These are phyloP conservation scores for Asbolus verrucosus DNA, from an alignment of 1,140 invertebrate species.

Conservation along the genomic window DNA sequence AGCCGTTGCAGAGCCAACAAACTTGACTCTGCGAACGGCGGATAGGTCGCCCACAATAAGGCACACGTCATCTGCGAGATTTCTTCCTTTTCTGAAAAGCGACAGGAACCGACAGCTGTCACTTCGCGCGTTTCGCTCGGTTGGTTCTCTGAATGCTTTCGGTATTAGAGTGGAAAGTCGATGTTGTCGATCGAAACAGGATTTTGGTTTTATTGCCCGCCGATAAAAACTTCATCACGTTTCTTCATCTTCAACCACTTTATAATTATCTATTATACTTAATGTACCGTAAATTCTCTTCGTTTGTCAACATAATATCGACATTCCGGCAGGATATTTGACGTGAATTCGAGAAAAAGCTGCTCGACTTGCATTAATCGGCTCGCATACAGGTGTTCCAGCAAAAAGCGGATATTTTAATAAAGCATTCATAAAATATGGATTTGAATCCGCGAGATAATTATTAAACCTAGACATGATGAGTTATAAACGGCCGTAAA, in stretches of 20 bases:
- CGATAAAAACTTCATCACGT: slow-evolving; percentile 40
- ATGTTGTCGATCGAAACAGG: slow-evolving; percentile 39
- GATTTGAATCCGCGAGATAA: no score
- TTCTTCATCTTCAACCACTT: slow-evolving; percentile 19
- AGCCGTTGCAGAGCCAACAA: no score
- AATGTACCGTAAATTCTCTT: slow-evolving; percentile 33
- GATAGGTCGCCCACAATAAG: slow-evolving; percentile 29
- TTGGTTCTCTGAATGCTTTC: slow-evolving; percentile 39
- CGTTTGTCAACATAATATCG: neutral
- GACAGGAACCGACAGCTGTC: slow-evolving; percentile 52
- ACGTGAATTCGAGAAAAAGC: no score
- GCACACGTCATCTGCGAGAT: slow-evolving; percentile 37
- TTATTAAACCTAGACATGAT: no score
- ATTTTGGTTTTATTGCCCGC: slow-evolving; percentile 39
- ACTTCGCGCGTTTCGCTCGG: slow-evolving; percentile 47
- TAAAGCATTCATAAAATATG: no score
- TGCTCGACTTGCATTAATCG: no score
- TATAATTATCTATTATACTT: slow-evolving; percentile 24
- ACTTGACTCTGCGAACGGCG: no score
- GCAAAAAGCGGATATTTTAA: no score
- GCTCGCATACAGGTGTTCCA: no score
- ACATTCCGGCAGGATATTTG: neutral
- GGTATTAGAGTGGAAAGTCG: slow-evolving; percentile 23
- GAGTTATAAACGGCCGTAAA: no score
- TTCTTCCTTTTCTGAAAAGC: slow-evolving; percentile 9